phyloP scores from a whole-genome alignment of 2,113 vertebrate genomes.

The Phycodurus eques region DNA sequence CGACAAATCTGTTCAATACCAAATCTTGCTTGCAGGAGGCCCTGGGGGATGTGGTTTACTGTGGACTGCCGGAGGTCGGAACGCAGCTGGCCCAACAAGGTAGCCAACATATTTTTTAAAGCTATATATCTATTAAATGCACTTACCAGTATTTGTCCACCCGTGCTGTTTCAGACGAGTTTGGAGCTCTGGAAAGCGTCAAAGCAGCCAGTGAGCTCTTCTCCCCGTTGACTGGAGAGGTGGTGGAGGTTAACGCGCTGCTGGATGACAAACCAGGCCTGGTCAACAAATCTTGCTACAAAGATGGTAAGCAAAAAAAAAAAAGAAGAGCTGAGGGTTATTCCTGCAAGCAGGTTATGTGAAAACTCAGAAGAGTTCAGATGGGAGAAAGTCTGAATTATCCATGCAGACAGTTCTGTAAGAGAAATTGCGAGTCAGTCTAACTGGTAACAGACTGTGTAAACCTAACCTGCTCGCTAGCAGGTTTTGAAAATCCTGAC shows the following conservation, averaged over 20 bases:
- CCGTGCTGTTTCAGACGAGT: conserved; percentile 81
- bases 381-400: too few species aligned
- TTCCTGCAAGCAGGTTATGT: too few species aligned
- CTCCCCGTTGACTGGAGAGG: conserved; percentile 91
- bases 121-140: not conserved
- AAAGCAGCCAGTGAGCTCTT: conserved; percentile 98
- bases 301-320: conserved; percentile 81
- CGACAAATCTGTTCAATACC: not conserved
- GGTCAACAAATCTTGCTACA: conserved; percentile 96
- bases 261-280: conserved; percentile 91
- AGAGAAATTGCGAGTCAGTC: too few species aligned
- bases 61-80: conserved; percentile 93
- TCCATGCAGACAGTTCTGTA: too few species aligned
- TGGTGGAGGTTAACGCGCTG: conserved; percentile 85
- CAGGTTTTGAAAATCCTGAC: too few species aligned
- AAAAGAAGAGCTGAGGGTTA: not conserved
- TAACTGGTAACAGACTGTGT: too few species aligned
- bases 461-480: too few species aligned
- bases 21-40: conserved; percentile 77
- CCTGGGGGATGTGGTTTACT: conserved; percentile 95
- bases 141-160: not conserved
- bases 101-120: conserved; percentile 31
- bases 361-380: too few species aligned
- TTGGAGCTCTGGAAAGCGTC: conserved; percentile 96
- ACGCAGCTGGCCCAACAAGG: conserved; percentile 88